These are phyloP conservation scores for Bemisia tabaci DNA, from an alignment of 1,140 invertebrate species.

Conservation along the genomic window DNA sequence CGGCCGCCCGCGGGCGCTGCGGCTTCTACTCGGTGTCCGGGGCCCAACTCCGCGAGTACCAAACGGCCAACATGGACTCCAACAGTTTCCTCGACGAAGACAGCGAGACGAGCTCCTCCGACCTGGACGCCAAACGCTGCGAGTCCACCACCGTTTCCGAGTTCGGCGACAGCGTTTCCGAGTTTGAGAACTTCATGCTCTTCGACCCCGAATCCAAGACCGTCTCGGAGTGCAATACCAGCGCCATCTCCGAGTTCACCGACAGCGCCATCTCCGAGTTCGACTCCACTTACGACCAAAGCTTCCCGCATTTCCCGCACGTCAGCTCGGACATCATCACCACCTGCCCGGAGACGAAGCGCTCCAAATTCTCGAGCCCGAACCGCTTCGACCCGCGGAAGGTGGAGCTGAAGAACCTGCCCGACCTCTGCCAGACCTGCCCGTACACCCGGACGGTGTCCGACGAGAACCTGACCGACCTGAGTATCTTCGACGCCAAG, in stretches of 20 bases:
- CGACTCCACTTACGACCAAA: neutral
- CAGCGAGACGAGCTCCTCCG: neutral
- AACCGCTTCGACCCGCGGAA: neutral
- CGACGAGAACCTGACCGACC: neutral
- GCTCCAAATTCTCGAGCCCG: neutral
- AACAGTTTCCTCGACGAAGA: neutral
- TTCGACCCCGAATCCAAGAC: neutral
- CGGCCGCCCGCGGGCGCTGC: neutral
- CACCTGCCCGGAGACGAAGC: neutral
- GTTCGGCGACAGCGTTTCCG: neutral
- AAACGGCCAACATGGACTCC: neutral
- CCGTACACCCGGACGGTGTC: neutral
- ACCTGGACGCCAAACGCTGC: neutral
- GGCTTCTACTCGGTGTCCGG: neutral
- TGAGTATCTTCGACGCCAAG: neutral
- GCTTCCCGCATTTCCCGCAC: neutral
- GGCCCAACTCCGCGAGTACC: neutral
- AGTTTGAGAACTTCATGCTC: neutral
- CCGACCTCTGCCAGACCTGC: neutral
- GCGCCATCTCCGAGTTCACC: neutral
- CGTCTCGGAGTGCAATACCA: neutral
- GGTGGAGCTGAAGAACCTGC: neutral
- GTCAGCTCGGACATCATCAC: neutral
- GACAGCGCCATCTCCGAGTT: neutral
- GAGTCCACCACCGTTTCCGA: neutral